phyloP scores from a whole-genome alignment of 2,888 invertebrate species.

The Leptothorax acervorum region DNA sequence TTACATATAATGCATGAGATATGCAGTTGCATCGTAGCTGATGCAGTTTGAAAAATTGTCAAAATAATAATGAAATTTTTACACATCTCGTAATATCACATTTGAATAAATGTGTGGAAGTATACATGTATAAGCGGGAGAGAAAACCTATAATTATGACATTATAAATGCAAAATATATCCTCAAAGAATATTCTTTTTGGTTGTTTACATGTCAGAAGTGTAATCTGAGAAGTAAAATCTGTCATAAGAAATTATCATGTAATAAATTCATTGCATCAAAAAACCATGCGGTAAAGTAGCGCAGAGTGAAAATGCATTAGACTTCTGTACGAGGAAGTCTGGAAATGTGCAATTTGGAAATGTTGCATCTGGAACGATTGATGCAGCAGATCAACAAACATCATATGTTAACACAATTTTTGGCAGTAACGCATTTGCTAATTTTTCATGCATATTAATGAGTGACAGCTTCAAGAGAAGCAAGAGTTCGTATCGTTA shows the following conservation, averaged over 20 bases:
- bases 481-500: neutral
- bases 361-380: neutral
- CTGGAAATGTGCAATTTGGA: neutral
- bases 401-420: conserved; percentile 11
- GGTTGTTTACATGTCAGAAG: conserved; percentile 1
- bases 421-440: neutral
- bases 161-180: neutral
- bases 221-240: conserved; percentile 9
- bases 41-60: conserved; percentile 15
- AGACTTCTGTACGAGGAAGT: neutral
- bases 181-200: neutral
- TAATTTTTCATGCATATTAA: conserved; percentile 30
- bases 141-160: neutral
- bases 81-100: neutral
- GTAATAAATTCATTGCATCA: neutral
- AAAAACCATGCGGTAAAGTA: conserved; percentile 6
- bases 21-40: neutral
- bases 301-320: conserved; percentile 3
- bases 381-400: conserved; percentile 11
- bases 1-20: conserved; percentile 19
- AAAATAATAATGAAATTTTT: conserved; percentile 2
- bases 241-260: neutral
- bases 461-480: neutral
- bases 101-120: neutral
- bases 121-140: neutral